These are phyloP conservation scores for Mystacornis crossleyi DNA, from an alignment of 2,113 vertebrate species.

Conservation along the genomic window DNA sequence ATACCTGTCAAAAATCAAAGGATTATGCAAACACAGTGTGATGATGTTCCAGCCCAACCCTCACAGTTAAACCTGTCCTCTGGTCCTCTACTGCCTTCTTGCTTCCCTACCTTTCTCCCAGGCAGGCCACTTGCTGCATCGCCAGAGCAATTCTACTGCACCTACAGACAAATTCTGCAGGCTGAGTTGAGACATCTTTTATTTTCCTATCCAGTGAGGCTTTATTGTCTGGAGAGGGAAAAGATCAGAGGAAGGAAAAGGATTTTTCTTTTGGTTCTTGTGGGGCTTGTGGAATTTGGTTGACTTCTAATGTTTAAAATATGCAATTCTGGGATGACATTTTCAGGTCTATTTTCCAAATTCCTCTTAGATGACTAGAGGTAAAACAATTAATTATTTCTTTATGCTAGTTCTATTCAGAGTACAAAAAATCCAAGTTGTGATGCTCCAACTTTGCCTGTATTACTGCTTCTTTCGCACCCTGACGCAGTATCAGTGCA, in stretches of 20 bases:
- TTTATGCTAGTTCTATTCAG: background rate
- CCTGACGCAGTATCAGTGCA: background rate
- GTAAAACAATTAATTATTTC: background rate
- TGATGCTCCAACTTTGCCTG: background rate
- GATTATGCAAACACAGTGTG: background rate
- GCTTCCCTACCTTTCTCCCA: background rate
- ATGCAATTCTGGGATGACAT: background rate
- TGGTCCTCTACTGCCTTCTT: background rate
- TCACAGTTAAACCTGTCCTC: fast-evolving
- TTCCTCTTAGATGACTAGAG: background rate
- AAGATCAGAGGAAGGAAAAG: background rate
- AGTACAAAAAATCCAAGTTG: background rate
- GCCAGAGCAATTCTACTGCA: background rate
- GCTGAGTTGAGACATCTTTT: background rate
- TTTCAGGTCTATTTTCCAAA: background rate
- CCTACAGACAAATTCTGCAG: background rate
- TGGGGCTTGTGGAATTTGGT: background rate
- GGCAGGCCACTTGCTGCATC: background rate
- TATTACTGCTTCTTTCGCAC: background rate
- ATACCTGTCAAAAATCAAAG: background rate
- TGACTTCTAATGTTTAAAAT: background rate
- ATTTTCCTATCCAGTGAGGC: background rate
- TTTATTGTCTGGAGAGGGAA: background rate
- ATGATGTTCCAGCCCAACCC: background rate
- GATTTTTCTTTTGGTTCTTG: background rate